A percentile compares a stretch with the other conserved stretches of the same genome.
Conservation (phyloP, 2,113 vertebrate genomes). For the Dolichotis patagonum region DNA sequence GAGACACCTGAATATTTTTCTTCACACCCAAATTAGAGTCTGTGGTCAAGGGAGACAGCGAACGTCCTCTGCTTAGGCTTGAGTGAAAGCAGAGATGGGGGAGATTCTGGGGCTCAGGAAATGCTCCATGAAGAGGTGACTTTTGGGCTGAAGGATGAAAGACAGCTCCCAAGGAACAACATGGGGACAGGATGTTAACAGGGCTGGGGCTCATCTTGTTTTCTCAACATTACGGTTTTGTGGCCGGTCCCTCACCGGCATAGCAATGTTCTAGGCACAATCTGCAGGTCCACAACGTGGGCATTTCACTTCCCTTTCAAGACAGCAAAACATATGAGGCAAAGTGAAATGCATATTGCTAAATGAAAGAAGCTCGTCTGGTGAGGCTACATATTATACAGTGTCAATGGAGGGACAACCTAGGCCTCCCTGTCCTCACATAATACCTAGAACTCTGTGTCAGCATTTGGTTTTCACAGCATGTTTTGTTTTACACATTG, state of each 20-base stretch:
- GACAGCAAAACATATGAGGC: background rate
- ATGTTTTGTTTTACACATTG: background rate
- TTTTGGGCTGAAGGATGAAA: background rate
- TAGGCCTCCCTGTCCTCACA: background rate
- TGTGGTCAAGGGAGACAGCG: background rate
- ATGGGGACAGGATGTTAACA: background rate
- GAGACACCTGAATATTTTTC: background rate
- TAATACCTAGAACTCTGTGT: background rate
- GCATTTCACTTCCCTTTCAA: background rate
- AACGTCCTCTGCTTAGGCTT: background rate
- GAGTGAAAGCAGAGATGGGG: background rate
- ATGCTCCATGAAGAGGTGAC: background rate
- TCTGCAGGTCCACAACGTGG: background rate
- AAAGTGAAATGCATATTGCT: background rate
- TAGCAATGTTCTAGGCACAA: accelerated
- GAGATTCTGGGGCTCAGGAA: background rate
- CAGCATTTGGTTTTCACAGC: background rate
- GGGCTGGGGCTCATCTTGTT: background rate
- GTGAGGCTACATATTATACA: background rate
- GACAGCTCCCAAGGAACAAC: background rate
- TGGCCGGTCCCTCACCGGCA: background rate
- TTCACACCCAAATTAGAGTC: background rate
- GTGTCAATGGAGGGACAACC: background rate
- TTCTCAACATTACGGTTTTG: background rate
- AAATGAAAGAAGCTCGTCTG: background rate